phyloP scores from a whole-genome alignment of 2,888 invertebrate species.

The Caenorhabditis sinica region DNA sequence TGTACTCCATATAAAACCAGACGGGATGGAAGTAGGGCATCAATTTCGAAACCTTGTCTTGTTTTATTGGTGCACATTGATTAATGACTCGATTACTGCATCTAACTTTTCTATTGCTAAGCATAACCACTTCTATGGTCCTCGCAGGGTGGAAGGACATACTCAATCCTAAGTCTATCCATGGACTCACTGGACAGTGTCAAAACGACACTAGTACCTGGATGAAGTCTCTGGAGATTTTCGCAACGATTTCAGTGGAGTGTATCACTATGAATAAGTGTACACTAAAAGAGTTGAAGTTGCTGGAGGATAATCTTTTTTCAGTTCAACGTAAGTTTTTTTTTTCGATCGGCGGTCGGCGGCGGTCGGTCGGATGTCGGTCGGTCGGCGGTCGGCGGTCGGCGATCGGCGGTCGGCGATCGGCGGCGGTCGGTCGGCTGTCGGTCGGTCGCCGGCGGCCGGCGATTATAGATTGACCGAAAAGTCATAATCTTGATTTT shows the following conservation, averaged over 20 bases:
- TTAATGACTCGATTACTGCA: constrained; percentile 10
- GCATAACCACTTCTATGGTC: neutral
- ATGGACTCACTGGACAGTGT: constrained; percentile 29
- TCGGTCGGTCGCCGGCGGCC: too few relatives aligned
- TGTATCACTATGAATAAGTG: constrained; percentile 39
- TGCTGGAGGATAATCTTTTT: constrained; percentile 47
- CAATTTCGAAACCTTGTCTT: constrained; percentile 13
- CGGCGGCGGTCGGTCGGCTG: too few relatives aligned
- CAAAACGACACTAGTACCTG: constrained; percentile 47
- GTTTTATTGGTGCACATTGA: constrained; percentile 4
- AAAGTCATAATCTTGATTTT: constrained; percentile 8
- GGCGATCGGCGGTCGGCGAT: too few relatives aligned
- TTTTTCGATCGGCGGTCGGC: too few relatives aligned
- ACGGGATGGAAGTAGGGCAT: neutral
- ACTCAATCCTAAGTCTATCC: constrained; percentile 29
- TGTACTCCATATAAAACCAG: constrained; percentile 27
- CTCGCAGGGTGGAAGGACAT: constrained; percentile 29
- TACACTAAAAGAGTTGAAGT: constrained; percentile 29
- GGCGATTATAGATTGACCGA: too few relatives aligned
- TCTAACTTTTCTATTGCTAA: neutral
- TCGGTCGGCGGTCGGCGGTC: too few relatives aligned
- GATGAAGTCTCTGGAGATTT: constrained; percentile 27
- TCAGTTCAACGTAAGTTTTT: constrained; percentile 48
- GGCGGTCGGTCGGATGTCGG: too few relatives aligned
- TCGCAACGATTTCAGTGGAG: constrained; percentile 29